A percentile compares a stretch with the other conserved stretches of the same genome.
Evolutionary conservation across 2,888 invertebrate genomes (phyloP).

Genomic region (Scaptodrosophila latifasciaeformis): DNA sequence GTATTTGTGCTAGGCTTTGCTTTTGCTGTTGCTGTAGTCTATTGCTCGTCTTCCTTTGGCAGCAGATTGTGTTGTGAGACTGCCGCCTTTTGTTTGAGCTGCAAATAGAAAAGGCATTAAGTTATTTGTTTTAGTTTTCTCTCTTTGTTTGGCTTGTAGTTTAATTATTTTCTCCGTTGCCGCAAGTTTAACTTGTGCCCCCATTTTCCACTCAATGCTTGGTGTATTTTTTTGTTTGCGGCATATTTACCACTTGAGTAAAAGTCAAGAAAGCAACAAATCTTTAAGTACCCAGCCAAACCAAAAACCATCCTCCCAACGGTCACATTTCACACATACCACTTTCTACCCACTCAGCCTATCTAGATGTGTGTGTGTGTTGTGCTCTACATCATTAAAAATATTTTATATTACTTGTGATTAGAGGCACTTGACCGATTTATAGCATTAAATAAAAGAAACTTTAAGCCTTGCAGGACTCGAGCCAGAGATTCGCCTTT

Average conservation of each 20-base stretch:
- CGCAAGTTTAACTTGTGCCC: constrained; percentile 32
- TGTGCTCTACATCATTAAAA: no score
- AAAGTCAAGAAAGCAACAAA: constrained; percentile 33
- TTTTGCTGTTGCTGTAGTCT: not conserved
- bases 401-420: constrained; percentile 15
- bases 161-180: not conserved
- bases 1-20: no score
- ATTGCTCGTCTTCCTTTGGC: constrained; percentile 6
- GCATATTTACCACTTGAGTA: constrained; percentile 48
- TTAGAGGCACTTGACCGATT: constrained; percentile 39
- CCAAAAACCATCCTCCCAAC: no score
- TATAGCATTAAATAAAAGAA: constrained; percentile 20
- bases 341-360: no score
- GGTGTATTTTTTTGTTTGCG: constrained; percentile 12
- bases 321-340: no score
- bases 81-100: constrained; percentile 49
- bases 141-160: constrained; percentile 10
- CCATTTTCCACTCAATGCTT: no score
- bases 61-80: not conserved
- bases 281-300: constrained; percentile 35
- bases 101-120: constrained; percentile 63
- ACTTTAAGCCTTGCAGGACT: no score
- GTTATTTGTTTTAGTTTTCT: constrained; percentile 56
- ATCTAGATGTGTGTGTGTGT: no score
- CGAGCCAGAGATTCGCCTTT: no score